These are phyloP conservation scores for Argya squamiceps DNA, from an alignment of 2,797 vertebrate species.

Conservation along the genomic window DNA sequence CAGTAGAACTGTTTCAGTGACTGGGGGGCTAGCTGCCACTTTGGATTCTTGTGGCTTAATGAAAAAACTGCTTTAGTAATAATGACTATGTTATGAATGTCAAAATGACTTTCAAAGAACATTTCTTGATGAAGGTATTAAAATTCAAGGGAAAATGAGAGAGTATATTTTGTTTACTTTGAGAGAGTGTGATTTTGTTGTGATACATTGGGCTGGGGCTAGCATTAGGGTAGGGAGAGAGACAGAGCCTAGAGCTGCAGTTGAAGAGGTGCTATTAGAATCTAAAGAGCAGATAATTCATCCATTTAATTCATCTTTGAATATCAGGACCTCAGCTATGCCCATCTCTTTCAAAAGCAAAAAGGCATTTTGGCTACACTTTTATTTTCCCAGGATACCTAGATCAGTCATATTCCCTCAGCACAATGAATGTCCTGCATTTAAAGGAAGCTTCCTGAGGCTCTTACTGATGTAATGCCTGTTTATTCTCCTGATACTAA, in stretches of 20 bases:
- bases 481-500: slow-evolving; percentile 1
- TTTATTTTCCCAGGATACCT: background rate
- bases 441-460: background rate
- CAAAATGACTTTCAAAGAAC: background rate
- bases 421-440: background rate
- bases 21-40: background rate
- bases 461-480: background rate
- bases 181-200: background rate
- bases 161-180: too few relatives aligned
- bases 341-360: background rate
- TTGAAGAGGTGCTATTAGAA: background rate
- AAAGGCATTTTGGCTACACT: background rate
- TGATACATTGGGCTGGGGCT: background rate
- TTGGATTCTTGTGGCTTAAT: background rate
- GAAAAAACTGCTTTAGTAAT: background rate
- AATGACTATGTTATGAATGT: background rate
- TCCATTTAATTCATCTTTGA: background rate
- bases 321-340: background rate
- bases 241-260: background rate
- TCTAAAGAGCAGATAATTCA: background rate
- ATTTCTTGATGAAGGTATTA: background rate
- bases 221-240: background rate
- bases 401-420: background rate
- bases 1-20: background rate
- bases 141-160: background rate